Percentiles rank a stretch among this genome's conserved stretches.
phyloP scores from a whole-genome alignment of 1,140 invertebrate genomes.

The Drosophila sp. region DNA sequence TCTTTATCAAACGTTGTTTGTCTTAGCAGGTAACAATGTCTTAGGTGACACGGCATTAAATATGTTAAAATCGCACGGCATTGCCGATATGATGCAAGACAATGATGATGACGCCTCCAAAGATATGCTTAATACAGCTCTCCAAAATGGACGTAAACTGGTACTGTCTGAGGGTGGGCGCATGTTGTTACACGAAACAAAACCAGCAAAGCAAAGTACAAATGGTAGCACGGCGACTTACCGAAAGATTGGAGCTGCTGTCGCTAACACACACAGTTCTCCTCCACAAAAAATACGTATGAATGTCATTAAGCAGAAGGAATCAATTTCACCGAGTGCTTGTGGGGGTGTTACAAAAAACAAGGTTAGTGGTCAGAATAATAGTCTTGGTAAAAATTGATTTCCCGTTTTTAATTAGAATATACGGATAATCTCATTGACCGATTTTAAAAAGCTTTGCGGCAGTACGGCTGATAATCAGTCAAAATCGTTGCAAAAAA shows the following conservation, averaged over 20 bases:
- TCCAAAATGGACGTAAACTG: constrained; percentile 91
- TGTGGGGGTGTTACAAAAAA: constrained; percentile 60
- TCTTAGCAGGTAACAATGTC: constrained; percentile 51
- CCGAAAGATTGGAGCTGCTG: constrained; percentile 24
- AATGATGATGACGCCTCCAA: constrained; percentile 86
- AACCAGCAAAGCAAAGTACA: constrained; percentile 54
- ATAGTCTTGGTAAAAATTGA: neutral
- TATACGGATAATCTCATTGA: constrained; percentile 79
- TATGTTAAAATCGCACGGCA: constrained; percentile 91
- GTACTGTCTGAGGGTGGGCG: constrained; percentile 92
- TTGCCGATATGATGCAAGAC: constrained; percentile 88
- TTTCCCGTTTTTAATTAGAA: constrained; percentile 45
- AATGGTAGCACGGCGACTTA: constrained; percentile 35
- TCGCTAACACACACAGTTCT: constrained; percentile 31
- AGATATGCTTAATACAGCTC: constrained; percentile 87
- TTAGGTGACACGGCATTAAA: constrained; percentile 83
- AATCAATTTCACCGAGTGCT: constrained; percentile 25
- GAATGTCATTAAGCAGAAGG: constrained; percentile 70
- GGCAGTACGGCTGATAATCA: constrained; percentile 55
- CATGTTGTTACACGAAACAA: constrained; percentile 86
- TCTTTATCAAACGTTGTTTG: neutral
- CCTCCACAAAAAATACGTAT: constrained; percentile 68
- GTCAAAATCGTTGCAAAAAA: constrained; percentile 68
- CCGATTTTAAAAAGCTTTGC: constrained; percentile 77
- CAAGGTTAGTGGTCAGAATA: constrained; percentile 38